Evolutionary conservation across 2,797 vertebrate genomes (phyloP), one percentile per base, ranked within the genome.

Genomic region (Darevskia mixta): DNA sequence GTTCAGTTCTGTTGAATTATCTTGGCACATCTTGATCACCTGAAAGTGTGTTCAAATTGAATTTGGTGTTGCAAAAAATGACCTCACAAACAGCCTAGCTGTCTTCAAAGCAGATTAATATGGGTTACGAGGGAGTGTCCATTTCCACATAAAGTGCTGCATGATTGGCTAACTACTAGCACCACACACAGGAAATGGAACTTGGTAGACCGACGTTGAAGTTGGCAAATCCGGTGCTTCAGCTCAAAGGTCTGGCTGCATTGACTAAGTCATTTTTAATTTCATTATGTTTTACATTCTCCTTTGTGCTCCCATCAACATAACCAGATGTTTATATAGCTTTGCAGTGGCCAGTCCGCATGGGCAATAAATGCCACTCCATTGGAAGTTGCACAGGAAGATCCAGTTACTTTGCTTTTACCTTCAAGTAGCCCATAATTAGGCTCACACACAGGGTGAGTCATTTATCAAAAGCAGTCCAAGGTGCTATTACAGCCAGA

Each of bases 401-500:
- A 93, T 86, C 86, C 61, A 81, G 83, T 85, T 87, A 84, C 0
- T 1, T 81, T 78, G 64, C 0, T 89, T 92, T 89, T 93, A 80
- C 15, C 23, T 89, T 73, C 84, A 92, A 89, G 82, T 77, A 95
- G 90, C 89, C 91, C 92, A 92, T 87, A 94, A 94, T 92, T 87
- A 91, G 94, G 91, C 91, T 88, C 81, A 67, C 91, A 91, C 86
- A 86, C 83, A 0, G 0, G 88, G 89, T 95, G 94, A 95, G 90
- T 95, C 94, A 95, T 86, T 88, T 89, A 27, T 85, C 17, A 89
- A 85, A 86, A 79, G 41, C 91, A 95, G 93, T 90, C 90, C 86
- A 0, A 1, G 83, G 91, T 88, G 86, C 95, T 92, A 92, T 95
- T 95, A 95, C 82, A 87, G 91, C 71, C 90, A 95, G 94, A 93